Percentiles rank a stretch among this genome's conserved stretches.
Conservation (phyloP, 2,113 vertebrate genomes). For the Colaptes auratus region DNA sequence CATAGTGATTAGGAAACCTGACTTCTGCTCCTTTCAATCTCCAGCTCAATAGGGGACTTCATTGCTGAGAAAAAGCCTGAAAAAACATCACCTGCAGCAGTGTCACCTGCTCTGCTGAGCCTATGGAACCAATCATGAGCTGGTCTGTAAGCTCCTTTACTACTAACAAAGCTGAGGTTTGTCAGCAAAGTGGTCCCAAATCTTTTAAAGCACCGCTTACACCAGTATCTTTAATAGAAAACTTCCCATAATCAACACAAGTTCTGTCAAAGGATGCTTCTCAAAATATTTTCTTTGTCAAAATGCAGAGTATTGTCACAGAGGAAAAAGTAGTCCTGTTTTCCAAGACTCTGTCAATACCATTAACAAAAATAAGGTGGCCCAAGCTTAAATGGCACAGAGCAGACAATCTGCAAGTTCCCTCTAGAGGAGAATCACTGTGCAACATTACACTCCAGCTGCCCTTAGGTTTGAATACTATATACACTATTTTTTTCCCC, state of each 20-base stretch:
- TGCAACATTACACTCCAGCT: rapidly evolving
- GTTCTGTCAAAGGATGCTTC: not conserved
- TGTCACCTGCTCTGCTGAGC: not conserved
- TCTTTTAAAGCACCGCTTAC: not conserved
- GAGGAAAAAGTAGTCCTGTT: not conserved
- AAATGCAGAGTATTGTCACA: not conserved
- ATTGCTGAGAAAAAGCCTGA: not conserved
- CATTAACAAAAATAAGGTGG: not conserved
- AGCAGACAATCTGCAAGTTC: not conserved
- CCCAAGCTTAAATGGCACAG: not conserved
- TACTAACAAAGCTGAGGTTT: not conserved
- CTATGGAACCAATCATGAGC: not conserved
- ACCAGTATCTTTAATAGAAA: not conserved
- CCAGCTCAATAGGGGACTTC: too few species aligned
- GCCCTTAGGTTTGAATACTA: not conserved
- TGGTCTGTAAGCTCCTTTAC: not conserved
- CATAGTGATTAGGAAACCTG: not conserved
- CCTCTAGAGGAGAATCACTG: not conserved
- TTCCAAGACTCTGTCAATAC: not conserved
- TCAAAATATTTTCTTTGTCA: not conserved
- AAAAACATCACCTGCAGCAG: not conserved
- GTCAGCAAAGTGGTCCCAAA: not conserved
- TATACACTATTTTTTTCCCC: not conserved
- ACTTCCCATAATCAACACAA: not conserved
- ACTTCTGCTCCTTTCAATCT: not conserved